Base-by-base conservation (phyloP, 2,888 invertebrate species). In the Rotaria magnacalcarata region DNA sequence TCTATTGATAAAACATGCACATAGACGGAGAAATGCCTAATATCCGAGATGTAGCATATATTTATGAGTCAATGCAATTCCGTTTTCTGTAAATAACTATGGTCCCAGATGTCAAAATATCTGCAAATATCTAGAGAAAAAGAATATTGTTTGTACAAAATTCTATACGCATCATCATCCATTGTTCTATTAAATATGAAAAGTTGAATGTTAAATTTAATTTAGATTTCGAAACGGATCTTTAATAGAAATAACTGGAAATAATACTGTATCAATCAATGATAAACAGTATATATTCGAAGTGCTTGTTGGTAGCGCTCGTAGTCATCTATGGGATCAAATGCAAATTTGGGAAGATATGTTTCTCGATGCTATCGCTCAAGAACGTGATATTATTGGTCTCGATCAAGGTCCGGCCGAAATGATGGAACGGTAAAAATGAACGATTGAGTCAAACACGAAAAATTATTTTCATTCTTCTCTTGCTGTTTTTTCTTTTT, bases 341-440 rank as follows among this genome's bases (percentile, higher is more conserved):
- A 96, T 96, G 95, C 96, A 96, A 90, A 99, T 99, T 92, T 99
- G 99, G 99, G 99, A 99, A 91, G 98, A 99, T 90, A 95, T 96
- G 0, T 99, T 99, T 90, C 92, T 98, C 86, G 99, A 99, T 92
- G 97, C 98, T 0, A 98, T 99, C 2, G 93, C 93, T 43, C 98
- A 99, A 91, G 99, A 99, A 90, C 93, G 99, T 43, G 99, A 99
- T 90, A 96, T 98, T 94, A 95, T 98, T 88, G 91, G 99, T 86
- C 97, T 99, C 97, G 99, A 99, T 92, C 98, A 99, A 93, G 97
- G 97, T 41, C 96, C 97, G 56, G 94, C 95, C 86, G 97, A 97
- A 92, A 97, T 98, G 97, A 97, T 98, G 96, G 97, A 97, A 89
- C 94, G 97, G 92, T 93, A 87, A 85, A 88, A 7, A 67, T 54